Percentiles rank a stretch among this genome's conserved stretches.
phyloP scores from a whole-genome alignment of 2,888 invertebrate genomes.

The Netelia fuscicornis region DNA sequence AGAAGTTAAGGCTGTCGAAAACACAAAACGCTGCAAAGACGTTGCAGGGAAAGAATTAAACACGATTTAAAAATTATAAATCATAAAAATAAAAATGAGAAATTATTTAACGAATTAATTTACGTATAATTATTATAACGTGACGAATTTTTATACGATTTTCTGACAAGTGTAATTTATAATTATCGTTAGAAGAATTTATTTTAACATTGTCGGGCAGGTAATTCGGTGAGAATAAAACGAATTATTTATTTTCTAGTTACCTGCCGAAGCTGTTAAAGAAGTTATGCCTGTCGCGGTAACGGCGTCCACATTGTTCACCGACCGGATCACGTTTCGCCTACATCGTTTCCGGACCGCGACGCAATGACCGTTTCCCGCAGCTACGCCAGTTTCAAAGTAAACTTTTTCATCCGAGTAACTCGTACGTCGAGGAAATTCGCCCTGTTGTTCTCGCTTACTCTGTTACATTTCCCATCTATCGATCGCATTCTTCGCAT shows the following conservation, averaged over 20 bases:
- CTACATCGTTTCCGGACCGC: slow-evolving; percentile 74
- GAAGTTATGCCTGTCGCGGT: slow-evolving; percentile 67
- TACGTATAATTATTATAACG: neutral
- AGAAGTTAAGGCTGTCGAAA: too few species aligned
- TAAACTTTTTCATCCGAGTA: too few species aligned
- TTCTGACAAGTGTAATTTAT: neutral
- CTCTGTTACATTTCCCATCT: too few species aligned
- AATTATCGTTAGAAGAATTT: neutral
- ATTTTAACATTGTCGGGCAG: neutral
- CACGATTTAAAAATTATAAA: too few species aligned
- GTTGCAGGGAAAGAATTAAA: too few species aligned
- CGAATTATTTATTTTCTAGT: slow-evolving; percentile 50
- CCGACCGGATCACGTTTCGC: slow-evolving; percentile 73
- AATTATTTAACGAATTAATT: too few species aligned
- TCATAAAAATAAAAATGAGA: too few species aligned
- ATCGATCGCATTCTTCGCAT: too few species aligned
- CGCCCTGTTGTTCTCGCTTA: too few species aligned
- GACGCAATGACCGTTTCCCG: slow-evolving; percentile 23
- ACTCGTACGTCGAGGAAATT: too few species aligned
- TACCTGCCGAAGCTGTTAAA: slow-evolving; percentile 43
- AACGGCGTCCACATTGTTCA: slow-evolving; percentile 73
- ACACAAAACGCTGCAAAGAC: neutral
- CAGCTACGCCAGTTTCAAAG: neutral
- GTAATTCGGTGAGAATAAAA: neutral
- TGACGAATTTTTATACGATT: too few species aligned